A percentile compares a stretch with the other conserved stretches of the same genome.
Evolutionary conservation across 1,140 invertebrate genomes (phyloP).

Genomic region (Drosophila repleta): DNA sequence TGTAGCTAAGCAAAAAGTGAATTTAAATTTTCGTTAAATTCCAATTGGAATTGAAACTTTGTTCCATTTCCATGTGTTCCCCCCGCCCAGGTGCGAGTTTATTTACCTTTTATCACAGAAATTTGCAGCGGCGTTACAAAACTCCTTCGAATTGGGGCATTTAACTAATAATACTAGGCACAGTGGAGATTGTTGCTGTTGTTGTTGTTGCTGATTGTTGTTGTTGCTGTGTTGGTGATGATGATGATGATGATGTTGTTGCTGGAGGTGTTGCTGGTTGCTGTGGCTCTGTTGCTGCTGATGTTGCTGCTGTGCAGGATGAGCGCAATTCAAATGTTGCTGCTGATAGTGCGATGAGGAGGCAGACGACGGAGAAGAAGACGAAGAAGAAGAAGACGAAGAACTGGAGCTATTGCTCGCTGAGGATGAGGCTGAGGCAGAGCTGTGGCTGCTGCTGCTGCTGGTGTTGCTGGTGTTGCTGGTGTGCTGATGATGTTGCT

Average conservation of each 20-base stretch:
- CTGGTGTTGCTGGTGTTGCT: too few relatives aligned
- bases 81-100: neutral
- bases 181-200: constrained; percentile 83
- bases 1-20: too few relatives aligned
- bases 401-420: constrained; percentile 32
- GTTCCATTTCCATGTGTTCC: neutral
- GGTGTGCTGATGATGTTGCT: constrained; percentile 47
- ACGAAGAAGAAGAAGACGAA: constrained; percentile 33
- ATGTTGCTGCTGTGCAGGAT: constrained; percentile 60
- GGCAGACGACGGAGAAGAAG: constrained; percentile 44
- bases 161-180: constrained; percentile 84
- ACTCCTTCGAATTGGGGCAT: constrained; percentile 84
- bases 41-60: neutral
- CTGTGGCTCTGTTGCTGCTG: constrained; percentile 49
- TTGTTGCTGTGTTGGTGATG: constrained; percentile 39
- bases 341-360: constrained; percentile 52
- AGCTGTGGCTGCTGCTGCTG: constrained; percentile 12
- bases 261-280: constrained; percentile 47
- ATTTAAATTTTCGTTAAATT: neutral
- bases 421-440: constrained; percentile 30
- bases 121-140: constrained; percentile 83
- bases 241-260: constrained; percentile 40
- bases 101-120: constrained; percentile 84
- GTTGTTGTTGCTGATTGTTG: constrained; percentile 49
- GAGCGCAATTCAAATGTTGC: constrained; percentile 64